A percentile compares a stretch with the other conserved stretches of the same genome.
Conservation (phyloP, 2,113 vertebrate genomes). For the Charadrius vociferus region DNA sequence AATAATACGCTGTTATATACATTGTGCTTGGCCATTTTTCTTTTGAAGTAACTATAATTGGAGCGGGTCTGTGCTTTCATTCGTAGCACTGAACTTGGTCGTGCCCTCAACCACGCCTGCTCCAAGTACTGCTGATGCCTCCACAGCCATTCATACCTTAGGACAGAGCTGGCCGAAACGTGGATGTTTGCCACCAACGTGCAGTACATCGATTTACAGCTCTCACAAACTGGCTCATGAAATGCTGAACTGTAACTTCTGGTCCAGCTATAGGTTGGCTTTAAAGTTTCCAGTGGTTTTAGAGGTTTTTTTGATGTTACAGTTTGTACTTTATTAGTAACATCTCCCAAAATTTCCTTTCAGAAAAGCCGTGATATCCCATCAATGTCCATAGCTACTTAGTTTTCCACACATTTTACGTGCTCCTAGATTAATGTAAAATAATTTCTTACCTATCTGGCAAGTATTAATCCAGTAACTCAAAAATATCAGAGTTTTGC, state of each 20-base stretch:
- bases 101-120: neutral
- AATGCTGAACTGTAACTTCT: neutral
- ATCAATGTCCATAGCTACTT: neutral
- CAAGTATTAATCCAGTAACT: neutral
- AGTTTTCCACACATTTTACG: neutral
- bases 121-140: neutral
- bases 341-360: neutral
- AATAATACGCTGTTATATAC: neutral
- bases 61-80: neutral
- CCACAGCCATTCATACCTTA: neutral
- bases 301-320: neutral
- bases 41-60: neutral
- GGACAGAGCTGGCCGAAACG: fast-evolving
- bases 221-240: neutral
- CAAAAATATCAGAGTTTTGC: neutral
- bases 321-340: neutral
- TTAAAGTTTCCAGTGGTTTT: neutral
- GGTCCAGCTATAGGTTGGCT: neutral
- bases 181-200: neutral
- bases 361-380: neutral
- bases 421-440: neutral
- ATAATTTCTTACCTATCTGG: neutral
- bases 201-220: neutral
- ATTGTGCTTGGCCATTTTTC: neutral
- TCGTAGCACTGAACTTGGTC: neutral